Evolutionary conservation across 2,888 invertebrate species (phyloP), one percentile per base, ranked within the genome.

Genomic region (Bibio marci): DNA sequence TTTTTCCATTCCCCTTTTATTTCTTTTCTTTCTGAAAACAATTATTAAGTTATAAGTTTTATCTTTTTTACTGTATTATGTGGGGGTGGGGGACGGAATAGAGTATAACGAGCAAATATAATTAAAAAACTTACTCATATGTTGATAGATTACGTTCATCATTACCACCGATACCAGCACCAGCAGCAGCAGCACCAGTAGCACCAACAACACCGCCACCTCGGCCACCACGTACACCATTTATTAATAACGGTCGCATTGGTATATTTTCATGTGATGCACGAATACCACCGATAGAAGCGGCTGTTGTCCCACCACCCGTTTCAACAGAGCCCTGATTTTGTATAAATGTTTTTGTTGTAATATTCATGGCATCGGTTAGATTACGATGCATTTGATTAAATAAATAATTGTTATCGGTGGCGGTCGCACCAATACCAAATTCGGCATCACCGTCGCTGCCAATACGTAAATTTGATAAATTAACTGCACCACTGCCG

Each of bases 201-300:
- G 12, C 13, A 12, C 30, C n/a, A 30, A 30, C 13, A 7, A 30
- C 13, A 13, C 35, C 18, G 18, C 19, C 35, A 7, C 18, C 13
- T 7, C 13, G n/a, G 7, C n/a, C 27, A 26, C 22, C 34, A 30
- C 22, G 32, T 30, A 38, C 73, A 25, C 73, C 73, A 49, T 71
- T 73, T 46, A 79, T 74, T 50, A 79, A 71, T 31, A 83, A 65
- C 39, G 82, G 76, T 52, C 79, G 67, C 50, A 87, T 63, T 36
- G 86, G 87, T 57, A 88, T 86, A 50, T 74, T 80, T 54, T 85
- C 83, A 8, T 30, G 36, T 22, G 22, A 22, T 22, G 22, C 22
- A 4, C 5, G 8, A 22, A 4, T 4, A 22, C 4, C 4, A 6
- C 8, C 5, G 4, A 22, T 6, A 8, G 22, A 22, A 6, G 22